A percentile compares a stretch with the other conserved stretches of the same genome.
These are phyloP conservation scores for Bolinopsis microptera DNA, from an alignment of 37 sponge, comb jelly and placozoan species.

Conservation along the genomic window DNA sequence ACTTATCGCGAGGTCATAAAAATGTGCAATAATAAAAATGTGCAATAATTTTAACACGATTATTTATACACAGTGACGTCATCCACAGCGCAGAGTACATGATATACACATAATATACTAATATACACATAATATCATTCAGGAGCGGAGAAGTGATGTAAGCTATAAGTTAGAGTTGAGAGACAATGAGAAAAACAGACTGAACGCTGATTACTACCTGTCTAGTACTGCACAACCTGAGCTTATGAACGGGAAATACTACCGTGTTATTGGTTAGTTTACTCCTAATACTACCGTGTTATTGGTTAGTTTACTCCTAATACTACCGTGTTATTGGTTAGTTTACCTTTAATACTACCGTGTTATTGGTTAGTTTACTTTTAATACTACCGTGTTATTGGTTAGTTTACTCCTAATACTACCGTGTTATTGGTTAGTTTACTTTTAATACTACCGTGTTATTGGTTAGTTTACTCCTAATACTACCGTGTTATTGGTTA, in stretches of 20 bases:
- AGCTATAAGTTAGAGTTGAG: background rate
- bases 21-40: too few relatives aligned
- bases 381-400: too few relatives aligned
- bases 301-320: background rate
- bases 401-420: too few relatives aligned
- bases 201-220: background rate
- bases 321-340: too few relatives aligned
- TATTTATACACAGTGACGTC: slow-evolving; percentile 10
- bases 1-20: too few relatives aligned
- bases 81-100: background rate
- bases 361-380: too few relatives aligned
- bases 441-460: too few relatives aligned
- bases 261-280: background rate
- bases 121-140: too few relatives aligned
- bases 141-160: background rate
- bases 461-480: too few relatives aligned
- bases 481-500: too few relatives aligned
- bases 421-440: too few relatives aligned
- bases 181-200: background rate
- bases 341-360: too few relatives aligned
- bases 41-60: background rate
- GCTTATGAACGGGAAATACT: background rate
- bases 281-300: background rate
- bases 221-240: background rate
- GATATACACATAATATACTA: background rate